phyloP scores from a whole-genome alignment of 2,113 vertebrate species.

The Bujurquina vittata region DNA sequence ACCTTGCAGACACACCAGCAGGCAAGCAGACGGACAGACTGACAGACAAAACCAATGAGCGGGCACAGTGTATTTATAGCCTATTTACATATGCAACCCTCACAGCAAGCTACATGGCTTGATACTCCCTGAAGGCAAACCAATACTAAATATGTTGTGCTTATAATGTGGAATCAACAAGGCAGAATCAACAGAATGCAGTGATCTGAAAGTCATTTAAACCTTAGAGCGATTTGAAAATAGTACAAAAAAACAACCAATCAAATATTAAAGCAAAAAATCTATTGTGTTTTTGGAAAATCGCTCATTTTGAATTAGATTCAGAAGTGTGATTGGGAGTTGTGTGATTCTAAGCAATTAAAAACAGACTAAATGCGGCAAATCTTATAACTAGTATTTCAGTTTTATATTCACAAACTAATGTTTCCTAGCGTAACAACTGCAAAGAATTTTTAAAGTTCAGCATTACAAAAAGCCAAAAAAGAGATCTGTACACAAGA shows the following conservation, averaged over 20 bases:
- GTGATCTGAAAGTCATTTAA: not conserved
- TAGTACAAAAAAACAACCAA: not conserved
- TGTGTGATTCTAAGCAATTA: not conserved
- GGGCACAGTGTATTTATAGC: slow-evolving; percentile 67
- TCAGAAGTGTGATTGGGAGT: too few relatives aligned
- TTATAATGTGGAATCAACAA: slow-evolving; percentile 37
- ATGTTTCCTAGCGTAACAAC: not conserved
- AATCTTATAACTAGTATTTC: not conserved
- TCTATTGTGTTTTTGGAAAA: not conserved
- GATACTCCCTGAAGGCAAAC: slow-evolving; percentile 52
- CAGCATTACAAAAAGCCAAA: not conserved
- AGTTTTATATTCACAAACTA: not conserved
- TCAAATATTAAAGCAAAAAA: not conserved
- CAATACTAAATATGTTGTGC: slow-evolving; percentile 31
- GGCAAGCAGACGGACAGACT: slow-evolving; percentile 42
- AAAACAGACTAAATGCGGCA: not conserved
- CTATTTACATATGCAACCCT: slow-evolving; percentile 54
- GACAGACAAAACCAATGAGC: slow-evolving; percentile 40
- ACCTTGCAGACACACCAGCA: slow-evolving; percentile 63
- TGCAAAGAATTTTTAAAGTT: not conserved
- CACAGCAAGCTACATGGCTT: slow-evolving; percentile 46
- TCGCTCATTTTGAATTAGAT: not conserved
- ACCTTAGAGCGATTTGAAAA: not conserved
- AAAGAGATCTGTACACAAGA: not conserved
- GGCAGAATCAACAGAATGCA: not conserved